Conservation (phyloP, 2,888 invertebrate genomes). For the Aelia acuminata region DNA sequence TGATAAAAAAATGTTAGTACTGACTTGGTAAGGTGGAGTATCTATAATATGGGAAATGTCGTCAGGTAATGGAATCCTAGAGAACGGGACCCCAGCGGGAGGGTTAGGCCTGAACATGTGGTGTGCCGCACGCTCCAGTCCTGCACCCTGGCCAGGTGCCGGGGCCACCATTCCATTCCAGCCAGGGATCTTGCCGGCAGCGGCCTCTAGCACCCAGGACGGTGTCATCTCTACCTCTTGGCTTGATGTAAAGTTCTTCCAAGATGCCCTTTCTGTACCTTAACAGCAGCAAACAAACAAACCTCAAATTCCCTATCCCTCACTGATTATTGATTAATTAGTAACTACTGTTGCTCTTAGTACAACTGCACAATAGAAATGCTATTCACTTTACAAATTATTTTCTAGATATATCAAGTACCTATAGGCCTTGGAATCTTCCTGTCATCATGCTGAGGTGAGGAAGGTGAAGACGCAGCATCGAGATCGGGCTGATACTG, state of each 20-base stretch:
- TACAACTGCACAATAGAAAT: not conserved
- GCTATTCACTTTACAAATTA: not conserved
- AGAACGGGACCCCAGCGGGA: conserved; percentile 61
- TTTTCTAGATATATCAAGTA: not conserved
- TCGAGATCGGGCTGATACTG: conserved; percentile 71
- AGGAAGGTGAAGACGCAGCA: conserved; percentile 65
- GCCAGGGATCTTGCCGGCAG: conserved; percentile 64
- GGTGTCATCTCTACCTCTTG: conserved; percentile 69
- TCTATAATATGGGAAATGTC: conserved; percentile 65
- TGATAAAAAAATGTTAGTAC: not conserved
- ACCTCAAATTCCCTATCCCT: no score
- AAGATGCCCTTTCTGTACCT: conserved; percentile 82
- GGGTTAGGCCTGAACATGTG: conserved; percentile 64
- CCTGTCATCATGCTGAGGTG: conserved; percentile 68
- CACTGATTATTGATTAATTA: not conserved
- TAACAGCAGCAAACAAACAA: conserved; percentile 67
- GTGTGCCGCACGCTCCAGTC: conserved; percentile 59
- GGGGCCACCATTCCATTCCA: conserved; percentile 44
- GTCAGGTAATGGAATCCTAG: conserved; percentile 63
- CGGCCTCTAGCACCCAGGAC: conserved; percentile 70
- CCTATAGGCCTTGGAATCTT: conserved; percentile 67
- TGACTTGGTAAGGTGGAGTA: conserved; percentile 64
- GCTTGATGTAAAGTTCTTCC: conserved; percentile 72
- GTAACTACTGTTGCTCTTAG: not conserved
- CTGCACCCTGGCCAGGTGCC: conserved; percentile 43